Evolutionary conservation across 2,888 invertebrate species (phyloP), one percentile per base, ranked within the genome.

Genomic region (Ariolimax columbianus): DNA sequence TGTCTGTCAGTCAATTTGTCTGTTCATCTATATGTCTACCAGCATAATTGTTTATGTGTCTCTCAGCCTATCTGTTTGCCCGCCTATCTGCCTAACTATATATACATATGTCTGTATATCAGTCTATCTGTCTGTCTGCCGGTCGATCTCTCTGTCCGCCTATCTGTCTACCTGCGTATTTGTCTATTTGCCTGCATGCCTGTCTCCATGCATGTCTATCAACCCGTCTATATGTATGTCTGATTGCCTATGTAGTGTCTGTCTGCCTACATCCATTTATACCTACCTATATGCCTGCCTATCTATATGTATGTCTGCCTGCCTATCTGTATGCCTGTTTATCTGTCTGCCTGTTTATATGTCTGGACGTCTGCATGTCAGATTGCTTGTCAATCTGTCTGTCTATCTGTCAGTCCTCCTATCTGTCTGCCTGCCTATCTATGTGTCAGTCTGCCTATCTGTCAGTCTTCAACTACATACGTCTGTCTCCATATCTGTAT

Each of bases 91-190:
- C 55, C 51, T 70, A 40, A 51, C 73, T 73, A 40, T 82, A 33
- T 72, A n/a, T 82, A 7, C 23, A 4, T 55, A 3, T 66, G 59
- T 59, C 59, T 59, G 59, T 59, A 11, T 59, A 26, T 59, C 73
- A 55, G 77, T 77, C 68, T 70, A 36, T 77, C 70, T 70, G 70
- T 83, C 70, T 77, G 70, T 78, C 51, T 83, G 55, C 63, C 63
- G 59, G 40, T 79, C 40, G 66, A n/a, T 79, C 66, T 77, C 1
- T 68, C 36, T 68, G 36, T 38, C 36, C 38, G 36, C 14, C 68
- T 68, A 17, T 68, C 33, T 6, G n/a, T 30, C 33, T 66, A 14
- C 11, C 33, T 66, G 4, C 33, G 9, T 66, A 33, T 33, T 7
- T 66, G 4, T 33, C 33, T 66, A 33, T 33, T 17, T 66, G 7